A percentile compares a stretch with the other conserved stretches of the same genome.
Evolutionary conservation across 2,888 invertebrate genomes (phyloP).

Genomic region (Spilosoma lubricipeda): DNA sequence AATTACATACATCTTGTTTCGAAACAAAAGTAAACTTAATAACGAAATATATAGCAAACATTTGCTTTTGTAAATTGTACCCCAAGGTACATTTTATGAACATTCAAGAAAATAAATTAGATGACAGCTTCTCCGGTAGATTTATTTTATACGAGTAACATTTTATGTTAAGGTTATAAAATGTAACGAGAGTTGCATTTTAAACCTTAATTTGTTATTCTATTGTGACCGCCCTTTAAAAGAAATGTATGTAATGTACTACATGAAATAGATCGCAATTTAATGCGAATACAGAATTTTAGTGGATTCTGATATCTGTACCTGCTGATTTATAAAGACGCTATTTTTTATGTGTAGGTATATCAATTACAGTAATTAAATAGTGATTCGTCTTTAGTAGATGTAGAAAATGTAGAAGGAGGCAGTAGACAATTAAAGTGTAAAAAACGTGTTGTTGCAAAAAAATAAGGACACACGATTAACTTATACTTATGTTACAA

Average conservation of each 20-base stretch:
- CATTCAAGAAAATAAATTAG: conserved; percentile 9
- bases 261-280: background rate
- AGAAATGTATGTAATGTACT: background rate
- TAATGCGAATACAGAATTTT: background rate
- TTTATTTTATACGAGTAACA: conserved; percentile 16
- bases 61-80: background rate
- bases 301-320: too few species aligned
- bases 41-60: background rate
- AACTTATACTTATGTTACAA: conserved; percentile 5
- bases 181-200: conserved; percentile 23
- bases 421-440: too few species aligned
- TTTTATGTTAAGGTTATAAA: conserved; percentile 19
- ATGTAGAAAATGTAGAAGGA: too few species aligned
- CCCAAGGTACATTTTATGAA: background rate
- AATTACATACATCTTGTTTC: background rate
- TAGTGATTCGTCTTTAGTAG: too few species aligned
- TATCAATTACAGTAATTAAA: background rate
- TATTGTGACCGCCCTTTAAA: background rate
- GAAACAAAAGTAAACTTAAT: background rate
- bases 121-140: conserved; percentile 2
- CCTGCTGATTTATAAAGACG: background rate
- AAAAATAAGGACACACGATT: background rate
- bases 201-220: conserved; percentile 14
- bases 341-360: too few species aligned
- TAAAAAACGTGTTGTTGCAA: background rate